Percentiles rank a stretch among this genome's conserved stretches.
Evolutionary conservation across 2,113 vertebrate genomes (phyloP).

Genomic region (Emydocephalus ijimae): DNA sequence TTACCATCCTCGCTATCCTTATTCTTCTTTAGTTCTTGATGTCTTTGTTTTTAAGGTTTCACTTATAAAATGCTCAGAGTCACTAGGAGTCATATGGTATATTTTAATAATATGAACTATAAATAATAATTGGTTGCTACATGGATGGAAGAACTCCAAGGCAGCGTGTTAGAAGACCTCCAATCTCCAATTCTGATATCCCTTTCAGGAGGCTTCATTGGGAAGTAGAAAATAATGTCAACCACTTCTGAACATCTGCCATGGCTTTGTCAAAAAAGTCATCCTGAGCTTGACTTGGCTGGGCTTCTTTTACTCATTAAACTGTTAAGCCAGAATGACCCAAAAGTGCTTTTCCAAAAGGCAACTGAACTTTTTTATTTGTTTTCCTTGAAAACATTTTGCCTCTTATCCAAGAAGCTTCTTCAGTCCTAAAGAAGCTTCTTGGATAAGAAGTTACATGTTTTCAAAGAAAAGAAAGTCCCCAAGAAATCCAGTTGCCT

Average conservation of each 20-base stretch:
- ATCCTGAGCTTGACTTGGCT: neutral
- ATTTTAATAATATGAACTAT: neutral
- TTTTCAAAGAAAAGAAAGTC: neutral
- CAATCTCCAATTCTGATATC: neutral
- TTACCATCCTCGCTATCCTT: neutral
- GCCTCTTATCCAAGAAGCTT: neutral
- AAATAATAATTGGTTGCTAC: neutral
- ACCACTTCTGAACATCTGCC: neutral
- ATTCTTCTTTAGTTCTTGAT: neutral
- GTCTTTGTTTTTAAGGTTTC: neutral
- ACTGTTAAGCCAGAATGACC: neutral
- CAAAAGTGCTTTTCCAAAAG: neutral
- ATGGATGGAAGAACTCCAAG: neutral
- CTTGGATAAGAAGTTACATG: neutral
- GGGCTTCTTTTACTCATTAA: neutral
- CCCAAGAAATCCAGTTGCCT: neutral
- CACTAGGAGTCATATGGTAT: neutral
- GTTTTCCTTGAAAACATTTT: neutral
- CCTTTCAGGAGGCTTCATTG: neutral
- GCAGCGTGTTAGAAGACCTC: neutral
- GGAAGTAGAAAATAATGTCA: neutral
- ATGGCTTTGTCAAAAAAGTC: neutral
- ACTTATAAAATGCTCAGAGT: neutral
- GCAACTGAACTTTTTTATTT: neutral
- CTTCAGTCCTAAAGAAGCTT: neutral